Percentiles rank a stretch among this genome's conserved stretches.
Conservation (phyloP, 2,797 vertebrate genomes). For the Phrynocephalus vlangalii region DNA sequence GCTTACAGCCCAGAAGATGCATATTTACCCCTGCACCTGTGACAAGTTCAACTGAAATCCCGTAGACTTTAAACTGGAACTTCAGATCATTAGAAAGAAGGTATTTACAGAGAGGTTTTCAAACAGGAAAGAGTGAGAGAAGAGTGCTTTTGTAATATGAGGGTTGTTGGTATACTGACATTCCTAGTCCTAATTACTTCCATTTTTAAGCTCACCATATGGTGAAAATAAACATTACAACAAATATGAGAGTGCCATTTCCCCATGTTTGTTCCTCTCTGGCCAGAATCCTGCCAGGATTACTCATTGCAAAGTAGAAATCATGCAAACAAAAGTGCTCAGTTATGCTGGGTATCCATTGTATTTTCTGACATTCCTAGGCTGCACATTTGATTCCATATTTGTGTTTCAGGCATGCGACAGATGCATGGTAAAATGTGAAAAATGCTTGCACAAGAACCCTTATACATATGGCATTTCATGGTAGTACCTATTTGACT, state of each 20-base stretch:
- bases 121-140: rapidly evolving
- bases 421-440: too few relatives aligned
- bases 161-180: background rate
- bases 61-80: constrained; percentile 34
- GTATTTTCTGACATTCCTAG: too few relatives aligned
- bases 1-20: constrained; percentile 54
- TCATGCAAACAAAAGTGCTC: too few relatives aligned
- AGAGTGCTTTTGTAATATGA: rapidly evolving
- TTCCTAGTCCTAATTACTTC: background rate
- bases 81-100: constrained; percentile 5
- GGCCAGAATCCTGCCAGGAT: background rate
- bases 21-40: constrained; percentile 50
- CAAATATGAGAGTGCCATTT: background rate
- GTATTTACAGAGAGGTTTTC: background rate
- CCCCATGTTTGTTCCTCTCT: background rate
- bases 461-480: too few relatives aligned
- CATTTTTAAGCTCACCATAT: background rate
- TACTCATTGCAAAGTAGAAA: background rate
- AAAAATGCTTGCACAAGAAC: too few relatives aligned
- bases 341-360: too few relatives aligned
- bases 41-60: constrained; percentile 31
- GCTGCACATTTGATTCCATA: too few relatives aligned
- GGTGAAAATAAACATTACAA: background rate
- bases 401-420: too few relatives aligned
- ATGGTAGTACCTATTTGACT: too few relatives aligned